Conservation (phyloP, 2,113 vertebrate species). For the Sceloporus undulatus region DNA sequence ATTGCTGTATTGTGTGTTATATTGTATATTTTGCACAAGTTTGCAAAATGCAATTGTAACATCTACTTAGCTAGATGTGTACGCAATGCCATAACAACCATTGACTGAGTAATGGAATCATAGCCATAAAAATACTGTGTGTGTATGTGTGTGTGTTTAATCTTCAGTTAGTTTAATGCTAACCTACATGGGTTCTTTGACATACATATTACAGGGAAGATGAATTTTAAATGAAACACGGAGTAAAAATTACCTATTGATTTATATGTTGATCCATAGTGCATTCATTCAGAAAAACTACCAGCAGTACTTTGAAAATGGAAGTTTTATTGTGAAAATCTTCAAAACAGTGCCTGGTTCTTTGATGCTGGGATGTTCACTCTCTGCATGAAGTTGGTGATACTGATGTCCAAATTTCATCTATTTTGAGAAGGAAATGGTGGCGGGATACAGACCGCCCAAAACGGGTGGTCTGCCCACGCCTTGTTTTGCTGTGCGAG, state of each 20-base stretch:
- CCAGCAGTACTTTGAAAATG: not conserved
- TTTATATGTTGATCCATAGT: conserved; percentile 3
- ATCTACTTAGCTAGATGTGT: not conserved
- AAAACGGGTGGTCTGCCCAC: too few relatives aligned
- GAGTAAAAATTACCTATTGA: not conserved
- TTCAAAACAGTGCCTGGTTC: not conserved
- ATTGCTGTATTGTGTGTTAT: too few relatives aligned
- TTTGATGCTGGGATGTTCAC: not conserved
- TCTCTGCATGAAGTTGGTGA: not conserved
- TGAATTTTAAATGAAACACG: not conserved
- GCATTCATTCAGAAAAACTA: not conserved
- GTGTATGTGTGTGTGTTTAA: not conserved
- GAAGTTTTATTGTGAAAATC: not conserved
- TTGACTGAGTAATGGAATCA: not conserved
- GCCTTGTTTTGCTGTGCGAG: too few relatives aligned
- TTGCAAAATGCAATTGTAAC: too few relatives aligned
- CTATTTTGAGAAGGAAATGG: not conserved
- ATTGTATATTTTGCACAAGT: too few relatives aligned
- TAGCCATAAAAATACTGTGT: not conserved
- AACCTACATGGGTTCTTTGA: not conserved
- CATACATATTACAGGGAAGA: not conserved
- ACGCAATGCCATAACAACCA: not conserved
- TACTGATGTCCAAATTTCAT: not conserved
- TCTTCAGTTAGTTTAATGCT: not conserved
- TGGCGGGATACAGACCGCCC: too few relatives aligned